These are phyloP conservation scores for Holotrichia oblita DNA, from an alignment of 1,140 invertebrate species.

Conservation along the genomic window DNA sequence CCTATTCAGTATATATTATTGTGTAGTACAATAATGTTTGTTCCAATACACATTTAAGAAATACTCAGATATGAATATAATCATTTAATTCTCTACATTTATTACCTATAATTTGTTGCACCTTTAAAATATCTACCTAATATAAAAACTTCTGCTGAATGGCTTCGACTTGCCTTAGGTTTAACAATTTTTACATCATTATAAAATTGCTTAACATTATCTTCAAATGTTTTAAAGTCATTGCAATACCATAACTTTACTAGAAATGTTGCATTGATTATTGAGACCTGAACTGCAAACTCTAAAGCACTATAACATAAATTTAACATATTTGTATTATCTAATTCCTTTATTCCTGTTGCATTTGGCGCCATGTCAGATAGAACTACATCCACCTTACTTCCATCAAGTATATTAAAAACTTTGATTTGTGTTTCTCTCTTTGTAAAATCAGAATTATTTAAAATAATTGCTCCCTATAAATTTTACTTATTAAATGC, in stretches of 20 bases:
- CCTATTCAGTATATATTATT: too few species aligned
- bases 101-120: constrained; percentile 48
- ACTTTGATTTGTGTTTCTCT: constrained; percentile 71
- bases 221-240: constrained; percentile 71
- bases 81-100: not conserved
- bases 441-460: constrained; percentile 83
- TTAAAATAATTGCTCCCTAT: constrained; percentile 79
- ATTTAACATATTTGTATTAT: constrained; percentile 83
- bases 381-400: constrained; percentile 80
- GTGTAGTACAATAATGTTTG: too few species aligned
- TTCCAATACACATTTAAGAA: too few species aligned
- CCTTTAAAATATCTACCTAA: constrained; percentile 79
- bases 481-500: constrained; percentile 56
- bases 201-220: constrained; percentile 79
- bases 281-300: constrained; percentile 79
- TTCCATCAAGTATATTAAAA: constrained; percentile 66
- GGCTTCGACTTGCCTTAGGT: constrained; percentile 83
- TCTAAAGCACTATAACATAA: constrained; percentile 79
- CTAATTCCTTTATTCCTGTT: constrained; percentile 79
- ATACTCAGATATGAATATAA: too few species aligned
- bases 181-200: constrained; percentile 81
- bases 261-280: constrained; percentile 71
- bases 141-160: constrained; percentile 90
- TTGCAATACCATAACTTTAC: constrained; percentile 92
- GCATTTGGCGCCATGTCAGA: constrained; percentile 98